Conservation (phyloP, 2,113 vertebrate genomes). For the Caloenas nicobarica region DNA sequence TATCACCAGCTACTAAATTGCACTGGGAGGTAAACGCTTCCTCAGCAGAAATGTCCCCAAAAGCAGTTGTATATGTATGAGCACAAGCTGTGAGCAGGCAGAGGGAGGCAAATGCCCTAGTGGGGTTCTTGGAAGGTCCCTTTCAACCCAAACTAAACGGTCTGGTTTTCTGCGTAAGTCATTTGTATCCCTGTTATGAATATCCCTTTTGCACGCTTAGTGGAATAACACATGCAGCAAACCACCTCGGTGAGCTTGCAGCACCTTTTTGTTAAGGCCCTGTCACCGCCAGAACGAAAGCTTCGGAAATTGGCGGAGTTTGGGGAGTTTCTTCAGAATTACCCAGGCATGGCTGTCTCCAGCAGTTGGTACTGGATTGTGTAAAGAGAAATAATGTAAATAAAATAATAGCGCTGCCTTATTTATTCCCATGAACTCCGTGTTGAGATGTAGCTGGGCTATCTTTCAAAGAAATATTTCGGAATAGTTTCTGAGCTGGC, state of each 20-base stretch:
- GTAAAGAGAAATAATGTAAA: neutral
- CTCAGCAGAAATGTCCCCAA: neutral
- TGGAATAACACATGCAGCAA: neutral
- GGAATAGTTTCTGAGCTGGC: neutral
- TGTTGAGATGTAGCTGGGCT: neutral
- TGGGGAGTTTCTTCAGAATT: neutral
- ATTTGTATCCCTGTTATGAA: neutral
- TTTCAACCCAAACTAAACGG: neutral
- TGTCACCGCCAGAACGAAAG: neutral
- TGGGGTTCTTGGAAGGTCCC: neutral
- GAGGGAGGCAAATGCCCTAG: neutral
- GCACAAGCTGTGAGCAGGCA: neutral
- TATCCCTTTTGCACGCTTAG: neutral
- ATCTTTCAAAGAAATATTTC: neutral
- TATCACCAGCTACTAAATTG: neutral
- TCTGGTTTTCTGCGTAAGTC: neutral
- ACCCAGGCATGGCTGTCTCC: neutral
- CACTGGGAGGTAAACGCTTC: neutral
- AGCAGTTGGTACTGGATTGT: neutral
- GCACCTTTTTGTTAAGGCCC: neutral
- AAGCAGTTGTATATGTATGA: accelerated
- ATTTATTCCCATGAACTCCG: neutral
- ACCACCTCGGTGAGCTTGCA: neutral
- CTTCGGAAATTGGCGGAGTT: neutral
- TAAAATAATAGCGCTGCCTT: neutral